Evolutionary conservation across 2,113 vertebrate species (phyloP), one percentile per base, ranked within the genome.

Genomic region (Thryonomys swinderianus): DNA sequence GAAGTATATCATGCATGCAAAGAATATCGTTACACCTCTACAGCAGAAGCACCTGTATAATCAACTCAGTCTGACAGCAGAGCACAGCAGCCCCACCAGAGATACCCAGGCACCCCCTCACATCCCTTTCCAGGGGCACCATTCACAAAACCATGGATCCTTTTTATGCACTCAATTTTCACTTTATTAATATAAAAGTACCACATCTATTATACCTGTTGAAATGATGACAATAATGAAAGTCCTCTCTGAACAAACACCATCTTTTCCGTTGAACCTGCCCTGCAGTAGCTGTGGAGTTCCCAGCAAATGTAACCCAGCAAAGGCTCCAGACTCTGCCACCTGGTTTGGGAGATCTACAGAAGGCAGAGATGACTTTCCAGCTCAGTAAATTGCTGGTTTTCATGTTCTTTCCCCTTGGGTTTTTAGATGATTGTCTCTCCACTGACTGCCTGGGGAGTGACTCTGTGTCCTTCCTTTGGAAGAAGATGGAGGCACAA

Each of bases 381-480:
- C 20, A 7, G 0, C 9, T 61, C 16, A 21, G 7, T 1, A 20
- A 66, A 32, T 6, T 45, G 0, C 1, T 25, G 16, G 55, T 5
- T 59, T 16, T 51, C 14, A 9, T 81, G 21, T 13, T n/a, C 30
- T 51, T 42, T 30, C 59, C 25, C 20, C 48, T 66, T 13, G 6
- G 62, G 61, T 34, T 53, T 37, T 18, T 9, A 30, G 45, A 48
- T 3, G 20, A 8, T 32, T 48, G 10, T n/a, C 18, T 12, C 21
- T 42, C 84, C 30, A 13, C 23, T 32, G 37, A 1, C 25, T 7
- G 0, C 23, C 12, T 12, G 3, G 53, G 8, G 17, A 10, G 1
- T 5, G 20, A 30, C 59, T 34, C 61, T 69, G 1, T 32, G 4
- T 17, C 55, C 57, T 59, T 20, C 0, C 37, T 3, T 45, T 51